These are phyloP conservation scores for Cariama cristata DNA, from an alignment of 2,113 vertebrate species.

Conservation along the genomic window DNA sequence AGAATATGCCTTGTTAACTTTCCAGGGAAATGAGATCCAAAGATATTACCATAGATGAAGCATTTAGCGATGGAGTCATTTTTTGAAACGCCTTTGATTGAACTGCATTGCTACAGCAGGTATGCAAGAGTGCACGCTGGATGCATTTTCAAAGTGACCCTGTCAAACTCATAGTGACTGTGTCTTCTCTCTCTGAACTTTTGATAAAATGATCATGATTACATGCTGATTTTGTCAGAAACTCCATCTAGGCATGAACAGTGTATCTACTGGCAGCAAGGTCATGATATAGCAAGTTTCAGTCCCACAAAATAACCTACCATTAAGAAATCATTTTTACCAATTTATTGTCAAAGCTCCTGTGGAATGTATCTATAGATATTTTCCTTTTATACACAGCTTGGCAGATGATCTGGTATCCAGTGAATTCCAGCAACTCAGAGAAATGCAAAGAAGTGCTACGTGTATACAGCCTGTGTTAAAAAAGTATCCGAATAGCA, in stretches of 20 bases:
- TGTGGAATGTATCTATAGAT: neutral
- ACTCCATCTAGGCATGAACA: slow-evolving; percentile 65
- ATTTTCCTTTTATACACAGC: neutral
- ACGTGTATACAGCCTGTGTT: neutral
- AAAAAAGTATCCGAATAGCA: neutral
- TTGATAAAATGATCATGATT: slow-evolving; percentile 69
- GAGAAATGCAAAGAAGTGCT: neutral
- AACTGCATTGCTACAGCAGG: neutral
- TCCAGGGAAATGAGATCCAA: slow-evolving; percentile 28
- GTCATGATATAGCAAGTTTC: slow-evolving; percentile 36
- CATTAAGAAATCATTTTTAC: slow-evolving; percentile 33
- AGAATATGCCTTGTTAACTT: slow-evolving; percentile 50
- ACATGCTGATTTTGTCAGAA: slow-evolving; percentile 69
- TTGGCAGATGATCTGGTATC: neutral
- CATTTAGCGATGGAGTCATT: neutral
- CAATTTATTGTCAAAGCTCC: slow-evolving; percentile 35
- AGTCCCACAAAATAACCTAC: neutral
- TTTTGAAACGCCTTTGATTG: slow-evolving; percentile 28
- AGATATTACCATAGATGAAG: slow-evolving; percentile 16
- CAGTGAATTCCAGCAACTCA: neutral
- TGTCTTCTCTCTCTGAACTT: slow-evolving; percentile 53
- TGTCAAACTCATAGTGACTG: slow-evolving; percentile 20
- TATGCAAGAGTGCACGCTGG: slow-evolving; percentile 36
- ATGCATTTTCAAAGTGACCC: slow-evolving; percentile 66
- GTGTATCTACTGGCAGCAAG: slow-evolving; percentile 42